phyloP scores from a whole-genome alignment of 1,140 invertebrate species.

The Zaprionus lachaisei region DNA sequence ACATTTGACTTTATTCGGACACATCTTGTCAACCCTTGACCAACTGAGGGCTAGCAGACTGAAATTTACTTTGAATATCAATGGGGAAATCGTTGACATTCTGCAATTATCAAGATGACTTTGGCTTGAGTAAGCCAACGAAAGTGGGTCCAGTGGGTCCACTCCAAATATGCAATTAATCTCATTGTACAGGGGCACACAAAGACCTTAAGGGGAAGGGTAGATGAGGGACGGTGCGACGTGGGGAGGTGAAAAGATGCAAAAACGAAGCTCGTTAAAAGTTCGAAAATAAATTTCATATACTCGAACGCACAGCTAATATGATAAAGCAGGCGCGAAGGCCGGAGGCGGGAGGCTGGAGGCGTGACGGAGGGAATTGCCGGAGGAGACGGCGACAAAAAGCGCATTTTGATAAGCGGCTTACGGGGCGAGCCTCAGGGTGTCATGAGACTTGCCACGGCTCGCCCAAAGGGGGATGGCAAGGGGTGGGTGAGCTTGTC shows the following conservation, averaged over 20 bases:
- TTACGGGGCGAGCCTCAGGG: slow-evolving; percentile 40
- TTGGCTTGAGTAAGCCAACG: neutral
- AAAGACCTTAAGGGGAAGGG: neutral
- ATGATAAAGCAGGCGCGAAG: slow-evolving; percentile 44
- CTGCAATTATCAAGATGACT: neutral
- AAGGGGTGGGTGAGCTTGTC: neutral
- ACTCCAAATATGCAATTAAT: slow-evolving; percentile 52
- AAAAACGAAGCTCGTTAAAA: slow-evolving; percentile 67
- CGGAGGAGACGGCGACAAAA: slow-evolving; percentile 33
- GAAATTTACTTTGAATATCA: neutral
- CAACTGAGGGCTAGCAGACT: neutral
- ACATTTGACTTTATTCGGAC: slow-evolving; percentile 51
- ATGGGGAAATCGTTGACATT: neutral
- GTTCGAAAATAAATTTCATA: slow-evolving; percentile 72
- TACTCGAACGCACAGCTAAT: slow-evolving; percentile 71
- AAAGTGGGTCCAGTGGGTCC: neutral
- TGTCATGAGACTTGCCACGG: neutral
- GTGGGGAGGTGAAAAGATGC: slow-evolving; percentile 22
- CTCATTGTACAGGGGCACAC: neutral
- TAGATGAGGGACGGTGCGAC: neutral
- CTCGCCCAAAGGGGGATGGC: neutral
- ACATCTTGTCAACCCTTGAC: slow-evolving; percentile 10
- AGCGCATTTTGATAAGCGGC: slow-evolving; percentile 74
- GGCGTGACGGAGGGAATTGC: neutral
- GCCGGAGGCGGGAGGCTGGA: neutral